phyloP scores from a whole-genome alignment of 2,888 invertebrate species.

The Eupithecia inturbata region DNA sequence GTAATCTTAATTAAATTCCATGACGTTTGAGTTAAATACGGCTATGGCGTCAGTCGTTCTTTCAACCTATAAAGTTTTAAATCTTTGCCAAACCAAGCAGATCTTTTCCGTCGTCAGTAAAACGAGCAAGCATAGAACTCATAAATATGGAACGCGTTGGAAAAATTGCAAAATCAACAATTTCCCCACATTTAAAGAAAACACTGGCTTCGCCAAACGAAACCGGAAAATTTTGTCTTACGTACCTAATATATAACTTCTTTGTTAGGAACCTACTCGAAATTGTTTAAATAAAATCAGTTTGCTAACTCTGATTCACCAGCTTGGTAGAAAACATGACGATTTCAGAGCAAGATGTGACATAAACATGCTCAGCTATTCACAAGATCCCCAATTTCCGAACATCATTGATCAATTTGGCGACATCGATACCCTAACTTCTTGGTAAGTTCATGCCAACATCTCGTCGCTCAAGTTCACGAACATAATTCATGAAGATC shows the following conservation, averaged over 20 bases:
- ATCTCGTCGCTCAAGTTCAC: constrained; percentile 17
- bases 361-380: not conserved
- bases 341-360: not conserved
- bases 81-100: not conserved
- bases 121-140: not conserved
- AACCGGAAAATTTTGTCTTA: constrained; percentile 38
- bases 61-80: constrained; percentile 6
- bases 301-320: not conserved
- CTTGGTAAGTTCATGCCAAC: constrained; percentile 11
- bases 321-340: not conserved
- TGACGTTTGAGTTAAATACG: not conserved
- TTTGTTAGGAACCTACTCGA: constrained; percentile 16
- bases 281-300: constrained; percentile 10
- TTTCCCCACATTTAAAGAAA: constrained; percentile 33
- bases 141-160: constrained; percentile 18
- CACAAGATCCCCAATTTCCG: constrained; percentile 5
- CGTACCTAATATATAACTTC: constrained; percentile 24
- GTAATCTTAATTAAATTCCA: not conserved
- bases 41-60: not conserved
- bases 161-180: constrained; percentile 30
- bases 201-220: constrained; percentile 30
- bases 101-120: not conserved
- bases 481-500: constrained; percentile 25
- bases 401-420: constrained; percentile 6
- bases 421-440: constrained; percentile 4